Conservation (phyloP, 2,888 invertebrate species). For the Erebia ligea region DNA sequence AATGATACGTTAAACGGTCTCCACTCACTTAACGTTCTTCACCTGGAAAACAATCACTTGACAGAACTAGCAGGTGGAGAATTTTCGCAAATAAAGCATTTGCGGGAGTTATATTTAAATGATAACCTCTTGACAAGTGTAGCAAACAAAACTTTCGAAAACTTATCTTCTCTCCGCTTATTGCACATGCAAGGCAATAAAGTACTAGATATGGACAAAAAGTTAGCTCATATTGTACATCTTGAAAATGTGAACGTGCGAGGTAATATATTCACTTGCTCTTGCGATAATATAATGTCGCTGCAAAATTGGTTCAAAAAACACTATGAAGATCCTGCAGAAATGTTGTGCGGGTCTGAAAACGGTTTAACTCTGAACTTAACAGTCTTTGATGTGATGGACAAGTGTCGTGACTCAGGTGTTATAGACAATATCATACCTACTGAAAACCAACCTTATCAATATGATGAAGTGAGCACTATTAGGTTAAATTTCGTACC, state of each 20-base stretch:
- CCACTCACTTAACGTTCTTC: constrained; percentile 87
- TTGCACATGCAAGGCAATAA: constrained; percentile 89
- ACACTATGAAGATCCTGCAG: constrained; percentile 84
- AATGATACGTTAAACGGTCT: constrained; percentile 92
- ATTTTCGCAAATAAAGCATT: constrained; percentile 89
- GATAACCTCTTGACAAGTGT: constrained; percentile 90
- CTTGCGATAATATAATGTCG: constrained; percentile 86
- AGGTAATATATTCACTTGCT: constrained; percentile 91
- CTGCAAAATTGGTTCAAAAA: constrained; percentile 87
- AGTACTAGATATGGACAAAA: constrained; percentile 87
- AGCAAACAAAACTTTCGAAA: constrained; percentile 88
- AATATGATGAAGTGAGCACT: constrained; percentile 86
- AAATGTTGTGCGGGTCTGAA: constrained; percentile 86
- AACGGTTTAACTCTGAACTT: constrained; percentile 68
- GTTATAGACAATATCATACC: constrained; percentile 81
- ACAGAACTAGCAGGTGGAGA: constrained; percentile 89
- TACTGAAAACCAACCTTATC: constrained; percentile 82
- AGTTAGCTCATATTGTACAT: constrained; percentile 83
- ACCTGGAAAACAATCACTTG: constrained; percentile 90
- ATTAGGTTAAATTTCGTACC: constrained; percentile 88
- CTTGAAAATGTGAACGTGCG: constrained; percentile 86
- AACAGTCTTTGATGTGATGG: constrained; percentile 76
- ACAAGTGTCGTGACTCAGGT: constrained; percentile 77
- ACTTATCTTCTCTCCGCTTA: constrained; percentile 87
- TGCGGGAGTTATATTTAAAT: constrained; percentile 91